phyloP scores from a whole-genome alignment of 1,140 invertebrate species.

The Proctacanthus coquilletti region DNA sequence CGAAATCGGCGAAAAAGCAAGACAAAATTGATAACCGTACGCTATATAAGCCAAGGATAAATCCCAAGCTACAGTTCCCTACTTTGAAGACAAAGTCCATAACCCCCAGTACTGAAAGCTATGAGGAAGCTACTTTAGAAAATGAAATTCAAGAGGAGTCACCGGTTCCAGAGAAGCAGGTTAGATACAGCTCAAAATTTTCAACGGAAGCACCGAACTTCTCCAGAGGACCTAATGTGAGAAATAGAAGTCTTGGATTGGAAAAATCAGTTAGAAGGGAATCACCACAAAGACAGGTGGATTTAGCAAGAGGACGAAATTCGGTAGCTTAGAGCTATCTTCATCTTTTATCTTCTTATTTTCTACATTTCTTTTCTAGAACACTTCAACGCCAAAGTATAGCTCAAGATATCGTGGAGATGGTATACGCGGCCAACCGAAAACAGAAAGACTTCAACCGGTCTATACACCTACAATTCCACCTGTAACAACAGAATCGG shows the following conservation, averaged over 20 bases:
- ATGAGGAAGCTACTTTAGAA: neutral
- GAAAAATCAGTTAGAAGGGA: too few species aligned
- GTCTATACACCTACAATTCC: slow-evolving; percentile 5
- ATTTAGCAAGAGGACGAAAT: too few species aligned
- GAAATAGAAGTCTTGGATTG: too few species aligned
- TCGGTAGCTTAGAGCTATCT: too few species aligned
- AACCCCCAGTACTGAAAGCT: neutral
- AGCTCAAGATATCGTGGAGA: slow-evolving; percentile 4
- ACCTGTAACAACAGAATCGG: slow-evolving; percentile 2
- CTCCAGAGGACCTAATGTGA: neutral
- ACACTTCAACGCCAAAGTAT: slow-evolving; percentile 2
- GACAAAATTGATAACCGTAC: neutral
- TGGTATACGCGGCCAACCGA: neutral
- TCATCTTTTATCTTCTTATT: too few species aligned
- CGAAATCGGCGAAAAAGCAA: neutral
- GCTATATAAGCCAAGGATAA: too few species aligned
- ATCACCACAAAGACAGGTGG: too few species aligned
- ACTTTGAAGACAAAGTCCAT: neutral
- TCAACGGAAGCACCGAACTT: neutral
- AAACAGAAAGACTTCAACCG: neutral
- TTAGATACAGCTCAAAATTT: neutral
- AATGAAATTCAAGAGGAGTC: neutral
- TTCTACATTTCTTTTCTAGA: too few species aligned
- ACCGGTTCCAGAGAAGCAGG: neutral
- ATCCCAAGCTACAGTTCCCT: slow-evolving; percentile 2